Base-by-base conservation (phyloP, 2,113 vertebrate genomes). In the Semicossyphus pulcher region DNA sequence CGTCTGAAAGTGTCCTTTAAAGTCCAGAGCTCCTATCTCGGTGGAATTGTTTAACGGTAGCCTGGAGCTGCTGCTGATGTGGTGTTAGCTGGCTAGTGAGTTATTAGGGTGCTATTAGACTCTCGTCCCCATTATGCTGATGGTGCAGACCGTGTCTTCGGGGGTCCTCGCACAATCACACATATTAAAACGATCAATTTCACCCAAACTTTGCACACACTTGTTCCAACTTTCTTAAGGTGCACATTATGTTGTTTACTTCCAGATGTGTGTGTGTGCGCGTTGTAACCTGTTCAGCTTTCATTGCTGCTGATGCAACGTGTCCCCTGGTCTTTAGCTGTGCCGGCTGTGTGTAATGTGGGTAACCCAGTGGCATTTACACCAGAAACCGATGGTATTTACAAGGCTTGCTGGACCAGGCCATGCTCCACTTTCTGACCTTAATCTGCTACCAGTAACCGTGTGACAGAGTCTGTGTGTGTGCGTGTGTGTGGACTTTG, bases 341-440 rank as follows among this genome's bases (percentile, higher is more conserved):
- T 82, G 56, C 58, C 74, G 64, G 59, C 34, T 21, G 39, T 76
- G 72, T 82, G 62, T 82, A 74, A 78, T 76, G 68, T 73, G 78
- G 60, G 80, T 83, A 88, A 82, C 82, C 81, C 79, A 84, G 80
- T 92, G 90, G 84, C 84, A 90, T 92, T 89, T 87, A 87, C 83
- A 76, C 72, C 66, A 84, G 81, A 88, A 80, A 89, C 80, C 82
- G 45, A 42, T 91, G 91, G 84, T 88, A 92, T 93, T 93, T 92
- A 88, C 83, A 85, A 76, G 70, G 37, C 53, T 76, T 62, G 63
- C 60, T 81, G 61, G 72, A 70, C 47, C 44, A 67, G 77, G 68
- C 72, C 72, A 49, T 52, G 80, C 80, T 87, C 83, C 77, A 89
- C 65, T 83, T 89, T 87, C 76, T 90, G 91, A 92, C 89, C 88